These are phyloP conservation scores for Euborellia annulipes DNA, from an alignment of 1,140 invertebrate genomes.

Conservation along the genomic window DNA sequence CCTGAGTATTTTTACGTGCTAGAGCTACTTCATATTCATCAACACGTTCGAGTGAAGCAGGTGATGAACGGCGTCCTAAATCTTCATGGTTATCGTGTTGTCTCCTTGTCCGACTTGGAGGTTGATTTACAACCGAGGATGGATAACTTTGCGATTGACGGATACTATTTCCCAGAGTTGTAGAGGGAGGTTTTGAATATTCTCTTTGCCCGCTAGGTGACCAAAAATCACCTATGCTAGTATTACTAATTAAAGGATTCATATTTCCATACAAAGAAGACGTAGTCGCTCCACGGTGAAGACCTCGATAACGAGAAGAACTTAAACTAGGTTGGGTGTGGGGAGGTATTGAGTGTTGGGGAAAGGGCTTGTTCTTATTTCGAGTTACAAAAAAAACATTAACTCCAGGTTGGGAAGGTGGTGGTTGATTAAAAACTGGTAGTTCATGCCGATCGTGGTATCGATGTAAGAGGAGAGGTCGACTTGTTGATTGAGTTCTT, in stretches of 20 bases:
- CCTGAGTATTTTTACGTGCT: too few relatives aligned
- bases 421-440: too few relatives aligned
- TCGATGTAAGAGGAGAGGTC: constrained; percentile 30
- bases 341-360: too few relatives aligned
- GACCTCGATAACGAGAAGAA: constrained; percentile 18
- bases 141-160: constrained; percentile 39
- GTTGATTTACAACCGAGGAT: constrained; percentile 18
- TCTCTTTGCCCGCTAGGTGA: too few relatives aligned
- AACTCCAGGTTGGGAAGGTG: constrained; percentile 12
- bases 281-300: constrained; percentile 33
- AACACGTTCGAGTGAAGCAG: constrained; percentile 22
- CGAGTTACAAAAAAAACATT: constrained; percentile 34
- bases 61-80: constrained; percentile 15
- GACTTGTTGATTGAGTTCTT: constrained; percentile 31
- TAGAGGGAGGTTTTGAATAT: constrained; percentile 19
- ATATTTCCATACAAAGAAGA: too few relatives aligned
- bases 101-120: too few relatives aligned
- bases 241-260: too few relatives aligned
- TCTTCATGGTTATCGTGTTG: too few relatives aligned
- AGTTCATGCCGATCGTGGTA: constrained; percentile 26
- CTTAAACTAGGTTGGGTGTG: constrained; percentile 18
- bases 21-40: constrained; percentile 13
- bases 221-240: too few relatives aligned
- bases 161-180: too few relatives aligned
- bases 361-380: constrained; percentile 17